These are phyloP conservation scores for Chitala chitala DNA, from an alignment of 2,113 vertebrate genomes.

Conservation along the genomic window DNA sequence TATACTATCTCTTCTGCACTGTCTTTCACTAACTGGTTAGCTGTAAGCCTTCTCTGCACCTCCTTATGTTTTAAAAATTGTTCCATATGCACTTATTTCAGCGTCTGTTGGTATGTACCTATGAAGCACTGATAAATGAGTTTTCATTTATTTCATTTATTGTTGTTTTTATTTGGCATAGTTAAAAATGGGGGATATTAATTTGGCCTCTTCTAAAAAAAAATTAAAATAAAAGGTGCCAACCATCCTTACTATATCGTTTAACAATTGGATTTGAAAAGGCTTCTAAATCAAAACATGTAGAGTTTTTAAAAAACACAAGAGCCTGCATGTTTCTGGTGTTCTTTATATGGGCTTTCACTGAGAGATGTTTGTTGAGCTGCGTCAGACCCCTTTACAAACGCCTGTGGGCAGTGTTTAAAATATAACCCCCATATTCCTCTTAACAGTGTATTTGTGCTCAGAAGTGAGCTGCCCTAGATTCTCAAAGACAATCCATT, in stretches of 20 bases:
- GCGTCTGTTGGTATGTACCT: neutral
- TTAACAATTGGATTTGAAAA: neutral
- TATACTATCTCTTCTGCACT: neutral
- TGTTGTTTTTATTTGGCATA: too few species aligned
- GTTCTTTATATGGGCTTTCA: neutral
- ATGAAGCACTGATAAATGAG: too few species aligned
- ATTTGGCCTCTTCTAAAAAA: neutral
- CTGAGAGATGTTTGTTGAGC: constrained; percentile 6
- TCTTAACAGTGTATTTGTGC: constrained; percentile 17
- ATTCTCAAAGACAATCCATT: constrained; percentile 20
- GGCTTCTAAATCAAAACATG: neutral
- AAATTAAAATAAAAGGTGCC: too few species aligned
- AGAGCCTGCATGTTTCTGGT: neutral
- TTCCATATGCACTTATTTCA: neutral
- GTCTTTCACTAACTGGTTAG: neutral
- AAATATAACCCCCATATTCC: constrained; percentile 18
- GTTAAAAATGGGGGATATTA: neutral
- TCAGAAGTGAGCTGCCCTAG: constrained; percentile 11
- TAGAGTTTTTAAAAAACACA: neutral
- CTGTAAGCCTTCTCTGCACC: neutral
- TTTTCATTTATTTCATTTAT: neutral
- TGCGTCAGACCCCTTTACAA: constrained; percentile 17
- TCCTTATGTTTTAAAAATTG: neutral
- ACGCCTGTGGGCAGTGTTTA: constrained; percentile 20
- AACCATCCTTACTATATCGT: too few species aligned